Percentiles rank a stretch among this genome's conserved stretches.
Conservation (phyloP, 2,888 invertebrate genomes). For the Hermaeophaga mercurialis region DNA sequence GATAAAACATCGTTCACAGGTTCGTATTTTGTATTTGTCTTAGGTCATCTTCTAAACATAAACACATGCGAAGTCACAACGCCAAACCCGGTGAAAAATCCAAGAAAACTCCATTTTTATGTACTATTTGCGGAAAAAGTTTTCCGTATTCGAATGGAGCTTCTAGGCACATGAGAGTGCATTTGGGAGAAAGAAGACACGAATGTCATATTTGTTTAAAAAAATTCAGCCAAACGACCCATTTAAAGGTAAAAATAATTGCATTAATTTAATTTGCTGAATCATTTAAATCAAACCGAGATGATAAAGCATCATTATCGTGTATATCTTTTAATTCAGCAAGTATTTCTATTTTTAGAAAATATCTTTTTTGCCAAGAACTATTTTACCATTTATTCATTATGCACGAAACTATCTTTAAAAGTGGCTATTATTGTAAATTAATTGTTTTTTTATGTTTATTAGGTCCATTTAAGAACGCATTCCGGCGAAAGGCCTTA, state of each 20-base stretch:
- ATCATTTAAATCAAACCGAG: too few species aligned
- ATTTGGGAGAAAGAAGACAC: constrained; percentile 52
- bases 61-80: constrained; percentile 48
- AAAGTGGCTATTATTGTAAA: too few species aligned
- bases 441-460: background rate
- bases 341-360: too few species aligned
- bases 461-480: constrained; percentile 58
- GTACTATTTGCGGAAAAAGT: constrained; percentile 53
- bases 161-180: constrained; percentile 54
- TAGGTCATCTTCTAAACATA: constrained; percentile 46
- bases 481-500: constrained; percentile 61
- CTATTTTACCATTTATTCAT: too few species aligned
- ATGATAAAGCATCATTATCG: too few species aligned
- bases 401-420: too few species aligned
- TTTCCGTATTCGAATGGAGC: constrained; percentile 52
- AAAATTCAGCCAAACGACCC: constrained; percentile 55
- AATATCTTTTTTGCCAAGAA: too few species aligned
- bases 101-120: constrained; percentile 50
- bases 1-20: too few species aligned
- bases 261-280: too few species aligned
- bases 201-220: constrained; percentile 54
- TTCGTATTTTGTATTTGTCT: background rate
- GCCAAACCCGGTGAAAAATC: constrained; percentile 49
- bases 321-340: too few species aligned
- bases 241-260: constrained; percentile 55